Conservation (phyloP, 2,113 vertebrate genomes). For the Mesitornis unicolor region DNA sequence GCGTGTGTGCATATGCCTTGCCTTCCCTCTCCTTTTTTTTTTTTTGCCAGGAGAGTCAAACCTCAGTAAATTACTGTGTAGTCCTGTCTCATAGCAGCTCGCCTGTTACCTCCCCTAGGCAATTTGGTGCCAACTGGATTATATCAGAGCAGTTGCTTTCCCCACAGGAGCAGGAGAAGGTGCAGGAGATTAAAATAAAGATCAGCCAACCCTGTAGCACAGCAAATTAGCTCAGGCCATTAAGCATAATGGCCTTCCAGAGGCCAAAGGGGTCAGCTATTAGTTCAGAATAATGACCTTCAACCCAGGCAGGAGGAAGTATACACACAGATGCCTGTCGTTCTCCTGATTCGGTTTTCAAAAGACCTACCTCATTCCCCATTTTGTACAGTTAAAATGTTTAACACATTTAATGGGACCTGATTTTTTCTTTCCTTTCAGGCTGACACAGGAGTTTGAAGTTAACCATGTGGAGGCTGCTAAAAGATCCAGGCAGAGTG, state of each 20-base stretch:
- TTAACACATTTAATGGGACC: conserved; percentile 19
- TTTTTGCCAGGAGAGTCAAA: not conserved
- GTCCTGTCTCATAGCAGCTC: conserved; percentile 20
- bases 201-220: conserved; percentile 52
- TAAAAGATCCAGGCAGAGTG: conserved; percentile 2
- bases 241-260: conserved; percentile 65
- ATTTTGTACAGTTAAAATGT: conserved; percentile 2
- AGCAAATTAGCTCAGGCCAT: conserved; percentile 71
- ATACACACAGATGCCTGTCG: not conserved
- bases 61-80: conserved; percentile 1
- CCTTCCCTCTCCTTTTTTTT: not conserved
- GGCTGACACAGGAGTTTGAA: not conserved
- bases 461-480: conserved; percentile 15
- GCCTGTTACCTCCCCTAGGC: not conserved
- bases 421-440: not conserved
- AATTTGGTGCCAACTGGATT: conserved; percentile 57
- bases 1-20: not conserved
- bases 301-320: conserved; percentile 43
- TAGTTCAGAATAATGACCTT: conserved; percentile 67
- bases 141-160: conserved; percentile 55
- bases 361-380: not conserved
- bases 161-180: conserved; percentile 31
- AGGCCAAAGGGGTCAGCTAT: conserved; percentile 56
- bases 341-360: not conserved
- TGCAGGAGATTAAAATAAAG: conserved; percentile 60